Conservation (phyloP, 2,888 invertebrate species). For the Phlogophora meticulosa region DNA sequence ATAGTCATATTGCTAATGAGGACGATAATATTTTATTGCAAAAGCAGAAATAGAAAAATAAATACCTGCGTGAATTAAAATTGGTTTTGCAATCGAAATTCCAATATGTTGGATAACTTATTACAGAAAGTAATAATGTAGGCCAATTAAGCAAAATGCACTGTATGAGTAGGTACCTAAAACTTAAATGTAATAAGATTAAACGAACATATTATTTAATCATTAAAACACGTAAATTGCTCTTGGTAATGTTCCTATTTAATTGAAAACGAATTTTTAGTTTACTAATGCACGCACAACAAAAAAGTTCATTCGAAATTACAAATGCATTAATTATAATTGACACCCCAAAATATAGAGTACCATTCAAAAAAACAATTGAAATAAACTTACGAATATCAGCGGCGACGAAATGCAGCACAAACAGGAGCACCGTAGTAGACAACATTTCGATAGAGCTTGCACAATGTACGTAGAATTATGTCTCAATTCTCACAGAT, state of each 20-base stretch:
- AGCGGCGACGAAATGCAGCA: conserved; percentile 82
- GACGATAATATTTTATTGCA: conserved; percentile 22
- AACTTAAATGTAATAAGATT: not conserved
- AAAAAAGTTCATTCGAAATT: not conserved
- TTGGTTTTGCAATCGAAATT: conserved; percentile 35
- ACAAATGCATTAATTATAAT: not conserved
- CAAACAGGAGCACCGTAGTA: conserved; percentile 77
- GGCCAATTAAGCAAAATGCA: conserved; percentile 25
- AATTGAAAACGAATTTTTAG: not conserved
- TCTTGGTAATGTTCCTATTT: not conserved
- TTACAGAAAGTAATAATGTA: conserved; percentile 22
- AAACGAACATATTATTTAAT: not conserved
- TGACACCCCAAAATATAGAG: not conserved
- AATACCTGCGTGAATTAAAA: conserved; percentile 9
- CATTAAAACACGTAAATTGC: not conserved
- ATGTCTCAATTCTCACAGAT: conserved; percentile 74
- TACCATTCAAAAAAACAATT: not conserved
- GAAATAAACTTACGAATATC: conserved; percentile 84
- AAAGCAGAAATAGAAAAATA: conserved; percentile 19
- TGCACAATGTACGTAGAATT: conserved; percentile 76
- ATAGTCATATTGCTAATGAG: conserved; percentile 24
- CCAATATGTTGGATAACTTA: conserved; percentile 37
- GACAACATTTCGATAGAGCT: conserved; percentile 79
- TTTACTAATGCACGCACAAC: too few species aligned
- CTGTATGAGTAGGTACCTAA: not conserved